Conservation (phyloP, 2,888 invertebrate species). For the Rambutsinella grinnellia region DNA sequence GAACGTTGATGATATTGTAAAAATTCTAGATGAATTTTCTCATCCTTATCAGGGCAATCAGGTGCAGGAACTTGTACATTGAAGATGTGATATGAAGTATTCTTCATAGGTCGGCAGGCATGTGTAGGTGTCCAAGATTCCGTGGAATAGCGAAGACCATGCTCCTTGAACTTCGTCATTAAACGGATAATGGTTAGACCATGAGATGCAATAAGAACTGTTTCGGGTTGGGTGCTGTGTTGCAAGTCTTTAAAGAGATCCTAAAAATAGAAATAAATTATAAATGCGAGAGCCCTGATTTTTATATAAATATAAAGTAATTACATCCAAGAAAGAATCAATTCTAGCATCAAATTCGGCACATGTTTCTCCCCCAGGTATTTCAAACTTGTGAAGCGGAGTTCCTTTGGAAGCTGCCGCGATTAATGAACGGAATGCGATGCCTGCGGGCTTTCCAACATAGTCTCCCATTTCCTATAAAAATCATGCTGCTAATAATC, state of each 20-base stretch:
- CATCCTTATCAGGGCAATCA: background rate
- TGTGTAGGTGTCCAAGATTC: background rate
- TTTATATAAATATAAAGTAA: background rate
- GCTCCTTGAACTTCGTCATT: constrained; percentile 1
- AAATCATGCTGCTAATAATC: no score
- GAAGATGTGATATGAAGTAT: constrained; percentile 37
- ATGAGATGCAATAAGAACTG: constrained; percentile 43
- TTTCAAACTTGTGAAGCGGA: constrained; percentile 33
- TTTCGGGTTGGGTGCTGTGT: constrained; percentile 5
- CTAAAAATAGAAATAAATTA: background rate
- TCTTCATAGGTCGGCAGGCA: constrained; percentile 26
- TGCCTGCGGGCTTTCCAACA: constrained; percentile 28
- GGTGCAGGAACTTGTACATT: constrained; percentile 16
- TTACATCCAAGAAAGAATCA: constrained; percentile 36
- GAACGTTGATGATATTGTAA: constrained; percentile 19
- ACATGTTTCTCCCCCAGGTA: constrained; percentile 41
- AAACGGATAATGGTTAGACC: constrained; percentile 41
- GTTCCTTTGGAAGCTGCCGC: constrained; percentile 29
- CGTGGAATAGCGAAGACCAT: background rate
- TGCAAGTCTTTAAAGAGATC: constrained; percentile 12
- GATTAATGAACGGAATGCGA: constrained; percentile 18
- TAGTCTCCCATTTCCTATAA: constrained; percentile 44
- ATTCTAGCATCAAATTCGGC: constrained; percentile 34
- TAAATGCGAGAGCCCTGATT: no score
- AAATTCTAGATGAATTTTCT: constrained; percentile 22